Evolutionary conservation across 1,140 invertebrate genomes (phyloP), one percentile per base, ranked within the genome.

Genomic region (Cataglyphis hispanica): DNA sequence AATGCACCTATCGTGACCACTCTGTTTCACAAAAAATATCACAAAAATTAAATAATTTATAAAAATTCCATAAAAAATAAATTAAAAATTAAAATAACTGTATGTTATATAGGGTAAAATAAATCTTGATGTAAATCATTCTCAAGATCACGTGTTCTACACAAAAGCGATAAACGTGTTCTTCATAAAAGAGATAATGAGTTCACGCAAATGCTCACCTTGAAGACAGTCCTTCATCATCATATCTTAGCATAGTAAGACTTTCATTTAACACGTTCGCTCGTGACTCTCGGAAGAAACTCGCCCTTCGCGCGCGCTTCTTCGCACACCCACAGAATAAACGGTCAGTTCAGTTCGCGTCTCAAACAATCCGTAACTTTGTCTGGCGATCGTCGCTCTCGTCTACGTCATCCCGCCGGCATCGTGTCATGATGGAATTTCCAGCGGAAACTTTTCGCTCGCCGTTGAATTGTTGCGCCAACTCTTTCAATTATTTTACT

Each of bases 161-260:
- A 27, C 63, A n/a, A 37, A 40, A 86, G 2, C 31, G 31, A 31
- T 31, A 31, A 31, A 3, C 2, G n/a, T n/a, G n/a, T n/a, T n/a
- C n/a, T n/a, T n/a, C n/a, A n/a, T n/a, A n/a, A n/a, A n/a, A n/a
- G 25, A 11, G 10, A 25, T 13, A 50, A 69, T 19, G 43, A 53
- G n/a, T 83, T 50, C 19, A 58, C 8, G 43, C 43, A 46, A 60
- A 27, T 46, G 43, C 81, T 90, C 83, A 92, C 91, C 90, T 90
- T 86, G 81, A 64, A 56, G 37, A 91, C 37, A 53, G 53, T 19
- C 74, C 37, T 43, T 60, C 67, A 27, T 83, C 84, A 63, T 89
- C 91, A 92, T 92, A 37, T 87, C 81, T 92, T 86, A 60, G 91
- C 91, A 92, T 92, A 91, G 87, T 91, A 89, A 56, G 60, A 84